Percentiles rank a stretch among this genome's conserved stretches.
These are phyloP conservation scores for Thrips palmi DNA, from an alignment of 1,140 invertebrate genomes.

Conservation along the genomic window DNA sequence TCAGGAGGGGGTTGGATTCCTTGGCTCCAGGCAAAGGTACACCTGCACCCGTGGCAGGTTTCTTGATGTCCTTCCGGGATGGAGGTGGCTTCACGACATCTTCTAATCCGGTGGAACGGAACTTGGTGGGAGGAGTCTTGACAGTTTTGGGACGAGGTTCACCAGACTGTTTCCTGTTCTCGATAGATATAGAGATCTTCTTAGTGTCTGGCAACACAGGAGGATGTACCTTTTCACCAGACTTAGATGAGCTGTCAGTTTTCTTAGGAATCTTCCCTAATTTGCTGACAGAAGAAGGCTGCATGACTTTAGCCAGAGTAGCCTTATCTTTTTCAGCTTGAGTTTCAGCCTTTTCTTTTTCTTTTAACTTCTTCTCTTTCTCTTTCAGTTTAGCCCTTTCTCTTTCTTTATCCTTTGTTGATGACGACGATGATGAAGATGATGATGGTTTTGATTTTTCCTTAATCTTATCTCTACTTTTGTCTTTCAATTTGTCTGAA, in stretches of 20 bases:
- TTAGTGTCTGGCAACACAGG: conserved; percentile 28
- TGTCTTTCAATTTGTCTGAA: not conserved
- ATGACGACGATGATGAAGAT: not conserved
- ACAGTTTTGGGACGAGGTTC: conserved; percentile 60
- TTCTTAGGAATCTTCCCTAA: conserved; percentile 61
- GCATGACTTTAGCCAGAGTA: conserved; percentile 39
- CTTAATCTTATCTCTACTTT: not conserved
- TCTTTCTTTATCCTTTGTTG: conserved; percentile 23
- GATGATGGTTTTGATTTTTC: conserved; percentile 3
- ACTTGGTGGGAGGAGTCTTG: conserved; percentile 74
- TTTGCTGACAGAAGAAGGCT: conserved; percentile 39
- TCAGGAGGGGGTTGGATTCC: not conserved
- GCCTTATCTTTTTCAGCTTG: conserved; percentile 48
- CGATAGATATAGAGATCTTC: conserved; percentile 60
- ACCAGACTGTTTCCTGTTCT: conserved; percentile 43
- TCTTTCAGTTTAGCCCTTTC: conserved; percentile 24
- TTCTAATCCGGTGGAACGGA: conserved; percentile 65
- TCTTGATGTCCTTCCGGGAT: conserved; percentile 8
- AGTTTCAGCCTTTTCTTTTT: conserved; percentile 21
- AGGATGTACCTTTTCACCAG: conserved; percentile 12
- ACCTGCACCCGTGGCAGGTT: conserved; percentile 27
- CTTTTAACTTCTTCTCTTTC: conserved; percentile 16
- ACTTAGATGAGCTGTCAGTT: conserved; percentile 16
- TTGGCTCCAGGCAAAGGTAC: too few relatives aligned
- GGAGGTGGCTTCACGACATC: conserved; percentile 55